phyloP scores from a whole-genome alignment of 37 sponge, comb jelly and placozoan genomes.

The Halisarca cf. caerulea region DNA sequence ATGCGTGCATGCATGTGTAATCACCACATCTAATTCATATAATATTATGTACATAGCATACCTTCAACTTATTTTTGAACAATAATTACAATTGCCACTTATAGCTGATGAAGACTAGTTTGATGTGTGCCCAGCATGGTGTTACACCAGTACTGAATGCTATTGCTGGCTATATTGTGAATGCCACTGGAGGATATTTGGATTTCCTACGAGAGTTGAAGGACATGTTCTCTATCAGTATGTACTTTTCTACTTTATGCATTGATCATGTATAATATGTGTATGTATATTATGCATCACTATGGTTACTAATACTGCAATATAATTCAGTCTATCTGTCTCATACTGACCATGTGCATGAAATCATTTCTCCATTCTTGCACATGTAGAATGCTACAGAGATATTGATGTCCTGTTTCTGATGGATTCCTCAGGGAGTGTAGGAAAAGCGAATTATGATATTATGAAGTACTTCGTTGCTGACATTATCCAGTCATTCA shows the following conservation, averaged over 20 bases:
- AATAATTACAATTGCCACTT: no score
- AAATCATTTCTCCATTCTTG: neutral
- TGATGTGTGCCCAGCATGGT: no score
- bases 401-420: neutral
- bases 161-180: neutral
- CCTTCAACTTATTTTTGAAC: no score
- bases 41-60: no score
- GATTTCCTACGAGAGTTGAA: neutral
- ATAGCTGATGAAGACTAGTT: no score
- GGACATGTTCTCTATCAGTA: conserved; percentile 4
- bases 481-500: neutral
- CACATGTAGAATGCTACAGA: neutral
- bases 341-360: neutral
- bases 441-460: neutral
- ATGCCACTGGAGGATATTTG: neutral
- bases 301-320: no score
- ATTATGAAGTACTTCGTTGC: conserved; percentile 1
- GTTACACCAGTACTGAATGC: neutral
- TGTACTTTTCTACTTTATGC: neutral
- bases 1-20: no score
- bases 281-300: no score
- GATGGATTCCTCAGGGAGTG: conserved; percentile 4
- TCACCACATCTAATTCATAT: no score
- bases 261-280: no score
- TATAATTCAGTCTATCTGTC: neutral